Evolutionary conservation across 1,140 invertebrate genomes (phyloP), one percentile per base, ranked within the genome.

Genomic region (Brachionus calyciflorus): DNA sequence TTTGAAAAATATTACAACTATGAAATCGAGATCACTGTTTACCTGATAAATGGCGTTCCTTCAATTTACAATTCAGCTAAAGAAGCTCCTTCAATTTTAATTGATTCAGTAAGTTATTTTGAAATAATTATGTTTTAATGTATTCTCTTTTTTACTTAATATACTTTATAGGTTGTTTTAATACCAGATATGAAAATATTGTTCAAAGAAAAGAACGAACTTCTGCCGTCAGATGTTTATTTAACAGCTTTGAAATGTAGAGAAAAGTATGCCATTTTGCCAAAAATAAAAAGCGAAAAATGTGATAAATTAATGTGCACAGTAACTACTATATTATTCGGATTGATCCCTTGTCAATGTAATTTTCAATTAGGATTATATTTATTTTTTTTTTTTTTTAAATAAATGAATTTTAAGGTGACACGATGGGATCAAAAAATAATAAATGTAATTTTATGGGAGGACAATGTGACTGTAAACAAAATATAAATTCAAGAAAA

Each of bases 371-470:
- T 3, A n/a, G n/a, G n/a, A n/a, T n/a, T n/a, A n/a, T n/a, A n/a
- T n/a, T n/a, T n/a, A n/a, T n/a, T n/a, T n/a, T n/a, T n/a, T n/a
- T n/a, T n/a, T n/a, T n/a, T n/a, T n/a, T n/a, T n/a, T n/a, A n/a
- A n/a, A n/a, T n/a, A n/a, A n/a, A n/a, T n/a, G n/a, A n/a, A n/a
- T n/a, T n/a, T n/a, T n/a, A n/a, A 65, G 98, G 96, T 87, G 92
- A 98, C 83, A 90, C 89, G 0, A 96, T 93, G 33, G 96, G 96
- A 30, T 96, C 94, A 5, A 82, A 90, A 44, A 96, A 93, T 87
- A 88, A 91, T 79, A 89, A 93, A 77, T 99, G 96, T 85, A 88
- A 91, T 75, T 84, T 88, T 28, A 89, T 91, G 77, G 95, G 95
- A 17, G 96, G 96, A 53, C 89, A 89, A 80, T 99, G 96, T 85